Base-by-base conservation (phyloP, 92 coral and sea anemone species). In the Porites evermanni region DNA sequence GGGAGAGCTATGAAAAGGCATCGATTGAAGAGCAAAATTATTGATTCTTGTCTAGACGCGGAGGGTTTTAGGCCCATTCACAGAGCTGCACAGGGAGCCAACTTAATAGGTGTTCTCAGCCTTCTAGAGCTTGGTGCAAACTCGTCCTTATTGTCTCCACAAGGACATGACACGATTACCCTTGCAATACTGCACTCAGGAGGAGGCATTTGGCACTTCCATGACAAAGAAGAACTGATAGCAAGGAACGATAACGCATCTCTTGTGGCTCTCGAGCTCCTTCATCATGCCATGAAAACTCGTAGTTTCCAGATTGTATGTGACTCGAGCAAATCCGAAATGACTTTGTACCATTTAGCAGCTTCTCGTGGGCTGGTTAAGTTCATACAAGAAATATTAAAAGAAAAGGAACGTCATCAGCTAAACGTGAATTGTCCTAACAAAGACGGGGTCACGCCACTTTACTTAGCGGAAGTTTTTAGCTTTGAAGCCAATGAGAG, bases 61-160 rank as follows among this genome's bases (percentile, higher is more conserved):
- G 86, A 91, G 21, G 94, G 94, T 7, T 87, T 74, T 75, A 87
- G 75, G 0, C 77, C 83, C 11, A 47, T 91, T 66, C 94, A 91
- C 78, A 88, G 94, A 61, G 94, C 91, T 12, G 94, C 89, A 66
- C 91, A 91, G 70, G 94, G 94, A 52, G 94, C 91, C 23, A 91
- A 87, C 51, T 58, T 83, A 68, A 86, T 65, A 12, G 95, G 89
- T 6, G 70, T 92, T 68, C 82, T 53, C 7, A 79, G 68, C 67
- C 64, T 82, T 12, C 21, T 60, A 0, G 2, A 14, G 8, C 87
- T 56, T 17, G 79, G 79, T 71, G 87, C 87, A 7, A 72, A 82
- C 6, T 8, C 32, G 9, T 56, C 72, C 26, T n/a, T 72, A 1
- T 8, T 64, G 16, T 70, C 59, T 12, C 72, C 84, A 5, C 65